phyloP scores from a whole-genome alignment of 2,113 vertebrate genomes.

The Origma solitaria region DNA sequence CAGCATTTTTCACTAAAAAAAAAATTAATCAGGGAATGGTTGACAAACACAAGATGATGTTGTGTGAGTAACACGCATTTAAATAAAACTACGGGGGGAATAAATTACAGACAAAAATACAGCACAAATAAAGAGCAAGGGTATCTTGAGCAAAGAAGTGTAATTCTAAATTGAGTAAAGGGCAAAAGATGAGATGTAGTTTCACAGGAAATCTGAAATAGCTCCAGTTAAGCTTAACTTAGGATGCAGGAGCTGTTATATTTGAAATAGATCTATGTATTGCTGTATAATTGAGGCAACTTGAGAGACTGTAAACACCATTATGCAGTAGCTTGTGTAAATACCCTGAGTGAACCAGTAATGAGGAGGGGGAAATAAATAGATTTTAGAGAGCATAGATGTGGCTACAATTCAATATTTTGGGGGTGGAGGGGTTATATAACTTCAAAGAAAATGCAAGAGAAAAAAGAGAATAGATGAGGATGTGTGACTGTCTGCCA shows the following conservation, averaged over 20 bases:
- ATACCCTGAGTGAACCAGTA: not conserved
- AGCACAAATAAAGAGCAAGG: not conserved
- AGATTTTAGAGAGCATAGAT: not conserved
- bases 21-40: not conserved
- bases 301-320: not conserved
- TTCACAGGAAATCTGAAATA: conserved; percentile 4
- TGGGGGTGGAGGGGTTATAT: too few species aligned
- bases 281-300: not conserved
- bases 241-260: not conserved
- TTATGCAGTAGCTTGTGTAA: not conserved
- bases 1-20: not conserved
- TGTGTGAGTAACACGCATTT: not conserved
- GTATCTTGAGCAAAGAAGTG: not conserved
- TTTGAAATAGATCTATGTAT: not conserved
- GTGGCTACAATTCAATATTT: not conserved
- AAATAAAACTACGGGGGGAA: not conserved
- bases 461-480: not conserved
- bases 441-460: not conserved
- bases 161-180: not conserved
- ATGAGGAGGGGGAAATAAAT: not conserved
- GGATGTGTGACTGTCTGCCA: not conserved
- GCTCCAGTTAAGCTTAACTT: not conserved
- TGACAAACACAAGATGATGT: not conserved
- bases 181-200: not conserved
- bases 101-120: not conserved